Conservation (phyloP, 2,113 vertebrate genomes). For the Pseudois nayaur region DNA sequence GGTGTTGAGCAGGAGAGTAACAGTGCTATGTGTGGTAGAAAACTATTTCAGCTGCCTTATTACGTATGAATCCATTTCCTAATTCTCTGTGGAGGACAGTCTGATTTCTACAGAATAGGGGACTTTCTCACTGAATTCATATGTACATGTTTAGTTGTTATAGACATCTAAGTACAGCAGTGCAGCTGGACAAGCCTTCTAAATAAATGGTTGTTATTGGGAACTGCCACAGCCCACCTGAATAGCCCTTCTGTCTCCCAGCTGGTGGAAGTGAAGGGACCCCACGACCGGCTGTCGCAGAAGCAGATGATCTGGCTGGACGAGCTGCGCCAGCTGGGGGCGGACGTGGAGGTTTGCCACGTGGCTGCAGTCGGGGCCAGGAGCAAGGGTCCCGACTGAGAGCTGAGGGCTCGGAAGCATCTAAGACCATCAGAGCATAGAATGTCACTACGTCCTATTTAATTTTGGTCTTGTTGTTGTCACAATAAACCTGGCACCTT, state of each 20-base stretch:
- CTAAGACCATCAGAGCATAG: background rate
- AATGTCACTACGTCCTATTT: background rate
- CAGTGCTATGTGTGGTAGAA: background rate
- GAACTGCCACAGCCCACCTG: background rate
- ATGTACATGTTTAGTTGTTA: background rate
- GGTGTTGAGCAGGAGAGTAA: background rate
- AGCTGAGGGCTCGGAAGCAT: background rate
- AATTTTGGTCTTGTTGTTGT: background rate
- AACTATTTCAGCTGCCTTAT: background rate
- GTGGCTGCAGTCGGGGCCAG: conserved; percentile 88
- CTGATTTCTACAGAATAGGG: background rate
- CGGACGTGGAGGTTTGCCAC: conserved; percentile 93
- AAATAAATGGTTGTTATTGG: background rate
- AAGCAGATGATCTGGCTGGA: conserved; percentile 97
- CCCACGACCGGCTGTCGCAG: conserved; percentile 91
- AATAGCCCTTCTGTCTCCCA: conserved; percentile 64
- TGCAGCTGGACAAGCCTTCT: background rate
- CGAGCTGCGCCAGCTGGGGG: conserved; percentile 89
- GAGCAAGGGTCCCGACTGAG: conserved; percentile 78
- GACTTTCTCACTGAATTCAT: background rate
- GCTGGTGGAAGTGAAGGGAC: conserved; percentile 98
- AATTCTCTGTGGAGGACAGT: background rate
- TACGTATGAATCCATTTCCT: background rate
- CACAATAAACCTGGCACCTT: background rate
- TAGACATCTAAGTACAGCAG: background rate